phyloP scores from a whole-genome alignment of 2,888 invertebrate species.

The Cataglyphis cursor region DNA sequence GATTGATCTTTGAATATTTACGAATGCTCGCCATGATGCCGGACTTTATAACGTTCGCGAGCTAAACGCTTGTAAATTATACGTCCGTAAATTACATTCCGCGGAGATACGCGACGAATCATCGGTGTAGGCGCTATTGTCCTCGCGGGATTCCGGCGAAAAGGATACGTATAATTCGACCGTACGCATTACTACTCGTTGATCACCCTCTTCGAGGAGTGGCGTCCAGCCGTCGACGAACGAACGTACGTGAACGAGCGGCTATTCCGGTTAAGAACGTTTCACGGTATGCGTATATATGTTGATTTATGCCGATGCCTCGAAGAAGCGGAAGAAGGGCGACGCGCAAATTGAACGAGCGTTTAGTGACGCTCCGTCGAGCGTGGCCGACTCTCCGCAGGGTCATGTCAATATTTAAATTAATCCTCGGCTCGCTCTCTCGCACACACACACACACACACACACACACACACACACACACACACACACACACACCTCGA shows the following conservation, averaged over 20 bases:
- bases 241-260: slow-evolving; percentile 24
- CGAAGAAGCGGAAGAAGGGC: slow-evolving; percentile 67
- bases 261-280: slow-evolving; percentile 62
- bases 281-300: slow-evolving; percentile 60
- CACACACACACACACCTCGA: slow-evolving; percentile 28
- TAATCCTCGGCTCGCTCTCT: slow-evolving; percentile 73
- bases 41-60: slow-evolving; percentile 13
- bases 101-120: slow-evolving; percentile 37
- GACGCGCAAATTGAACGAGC: slow-evolving; percentile 78
- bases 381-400: slow-evolving; percentile 74
- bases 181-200: slow-evolving; percentile 49
- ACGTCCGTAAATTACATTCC: slow-evolving; percentile 24
- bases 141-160: slow-evolving; percentile 1
- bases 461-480: too few relatives aligned
- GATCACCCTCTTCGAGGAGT: slow-evolving; percentile 48
- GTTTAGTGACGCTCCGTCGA: slow-evolving; percentile 80
- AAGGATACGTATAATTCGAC: slow-evolving; percentile 1
- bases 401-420: slow-evolving; percentile 83
- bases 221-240: slow-evolving; percentile 36
- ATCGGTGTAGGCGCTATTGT: background rate
- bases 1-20: slow-evolving; percentile 36
- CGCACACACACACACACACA: too few relatives aligned
- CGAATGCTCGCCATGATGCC: slow-evolving; percentile 3
- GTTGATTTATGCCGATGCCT: slow-evolving; percentile 73
- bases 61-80: slow-evolving; percentile 49